These are phyloP conservation scores for Sacculina carcini DNA, from an alignment of 2,888 invertebrate genomes.

Conservation along the genomic window DNA sequence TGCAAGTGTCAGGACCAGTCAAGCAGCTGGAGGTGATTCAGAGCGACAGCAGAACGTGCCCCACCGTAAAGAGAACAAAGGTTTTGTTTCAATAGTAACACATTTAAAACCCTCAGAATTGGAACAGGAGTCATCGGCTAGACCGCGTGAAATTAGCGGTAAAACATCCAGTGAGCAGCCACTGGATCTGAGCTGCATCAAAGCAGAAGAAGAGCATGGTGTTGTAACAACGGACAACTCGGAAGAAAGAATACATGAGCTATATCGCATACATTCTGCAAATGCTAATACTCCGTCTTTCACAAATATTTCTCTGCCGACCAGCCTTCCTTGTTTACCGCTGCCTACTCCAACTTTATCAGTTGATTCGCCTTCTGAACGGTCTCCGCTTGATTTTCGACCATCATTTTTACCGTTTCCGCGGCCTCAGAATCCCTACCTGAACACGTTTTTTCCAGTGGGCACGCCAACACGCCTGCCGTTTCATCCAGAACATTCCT, in stretches of 20 bases:
- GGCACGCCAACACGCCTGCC: constrained; percentile 8
- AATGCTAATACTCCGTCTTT: too few species aligned
- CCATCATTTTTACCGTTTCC: constrained; percentile 36
- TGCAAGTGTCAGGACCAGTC: too few species aligned
- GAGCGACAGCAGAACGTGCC: background rate
- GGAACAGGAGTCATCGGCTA: background rate
- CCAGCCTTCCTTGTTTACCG: constrained; percentile 12
- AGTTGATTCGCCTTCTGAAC: constrained; percentile 7
- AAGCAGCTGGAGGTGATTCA: background rate
- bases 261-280: background rate
- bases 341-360: constrained; percentile 11
- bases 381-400: too few species aligned
- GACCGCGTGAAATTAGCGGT: background rate
- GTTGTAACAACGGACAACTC: too few species aligned
- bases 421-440: constrained; percentile 49
- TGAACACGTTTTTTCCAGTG: constrained; percentile 38
- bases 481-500: constrained; percentile 4
- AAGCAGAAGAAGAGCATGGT: constrained; percentile 1
- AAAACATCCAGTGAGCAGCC: constrained; percentile 8
- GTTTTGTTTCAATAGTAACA: background rate
- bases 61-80: constrained; percentile 3
- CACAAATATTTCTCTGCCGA: constrained; percentile 7
- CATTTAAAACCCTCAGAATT: background rate
- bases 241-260: constrained; percentile 21
- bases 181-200: constrained; percentile 9